Conservation (phyloP, 1,140 invertebrate genomes). For the Temnothorax curvispinosus region DNA sequence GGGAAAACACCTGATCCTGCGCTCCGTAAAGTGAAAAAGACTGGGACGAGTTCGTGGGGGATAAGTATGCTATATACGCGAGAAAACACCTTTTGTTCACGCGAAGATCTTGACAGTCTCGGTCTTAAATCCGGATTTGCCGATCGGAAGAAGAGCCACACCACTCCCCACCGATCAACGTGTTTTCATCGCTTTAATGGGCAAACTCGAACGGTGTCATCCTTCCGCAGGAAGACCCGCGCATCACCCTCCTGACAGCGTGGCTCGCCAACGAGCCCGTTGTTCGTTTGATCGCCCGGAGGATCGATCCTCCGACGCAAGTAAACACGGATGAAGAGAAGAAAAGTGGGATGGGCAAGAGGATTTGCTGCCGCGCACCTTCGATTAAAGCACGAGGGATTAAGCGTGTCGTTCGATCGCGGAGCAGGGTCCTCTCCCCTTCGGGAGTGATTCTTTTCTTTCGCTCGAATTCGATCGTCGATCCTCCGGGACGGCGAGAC, state of each 20-base stretch:
- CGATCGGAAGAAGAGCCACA: slow-evolving; percentile 3
- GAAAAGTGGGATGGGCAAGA: slow-evolving; percentile 20
- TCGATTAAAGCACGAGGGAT: slow-evolving; percentile 35
- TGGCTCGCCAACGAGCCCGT: slow-evolving; percentile 1
- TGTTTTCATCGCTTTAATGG: slow-evolving; percentile 24
- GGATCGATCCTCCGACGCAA: slow-evolving; percentile 37
- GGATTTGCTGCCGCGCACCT: slow-evolving; percentile 21
- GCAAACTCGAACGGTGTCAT: slow-evolving; percentile 33
- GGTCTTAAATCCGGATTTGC: neutral
- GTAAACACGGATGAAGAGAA: slow-evolving; percentile 54
- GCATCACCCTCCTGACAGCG: slow-evolving; percentile 10
- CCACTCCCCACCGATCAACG: slow-evolving; percentile 35
- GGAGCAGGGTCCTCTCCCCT: neutral
- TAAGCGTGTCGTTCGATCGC: neutral
- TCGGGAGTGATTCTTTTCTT: neutral
- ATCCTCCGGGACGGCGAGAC: slow-evolving; percentile 45
- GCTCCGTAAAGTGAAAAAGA: neutral
- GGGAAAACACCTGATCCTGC: slow-evolving; percentile 36
- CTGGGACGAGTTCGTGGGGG: neutral
- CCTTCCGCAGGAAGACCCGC: slow-evolving; percentile 11
- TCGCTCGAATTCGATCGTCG: slow-evolving; percentile 55
- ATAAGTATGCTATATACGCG: neutral
- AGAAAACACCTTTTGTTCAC: neutral
- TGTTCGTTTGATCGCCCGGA: slow-evolving; percentile 29
- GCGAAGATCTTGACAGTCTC: neutral